Conservation (phyloP, 2,797 vertebrate species). For the Dryobates pubescens region DNA sequence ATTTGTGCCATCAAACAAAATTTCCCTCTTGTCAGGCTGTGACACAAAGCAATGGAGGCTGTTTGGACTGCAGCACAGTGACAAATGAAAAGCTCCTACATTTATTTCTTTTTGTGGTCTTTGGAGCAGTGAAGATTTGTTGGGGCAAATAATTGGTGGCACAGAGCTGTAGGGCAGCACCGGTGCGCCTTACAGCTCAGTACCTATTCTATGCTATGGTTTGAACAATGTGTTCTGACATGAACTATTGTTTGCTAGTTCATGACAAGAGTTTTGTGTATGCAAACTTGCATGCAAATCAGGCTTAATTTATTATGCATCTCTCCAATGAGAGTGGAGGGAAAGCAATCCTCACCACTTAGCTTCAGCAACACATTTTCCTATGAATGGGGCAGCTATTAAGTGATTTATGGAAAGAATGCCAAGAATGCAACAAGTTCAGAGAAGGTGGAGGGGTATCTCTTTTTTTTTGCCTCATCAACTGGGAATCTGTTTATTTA, state of each 20-base stretch:
- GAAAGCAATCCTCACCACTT: not conserved
- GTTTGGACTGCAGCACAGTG: not conserved
- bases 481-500: not conserved
- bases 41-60: not conserved
- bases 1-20: not conserved
- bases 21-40: not conserved
- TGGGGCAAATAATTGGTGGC: not conserved
- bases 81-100: not conserved
- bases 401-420: slow-evolving; percentile 53
- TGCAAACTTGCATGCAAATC: slow-evolving; percentile 73
- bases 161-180: not conserved
- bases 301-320: slow-evolving; percentile 29
- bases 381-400: slow-evolving; percentile 52
- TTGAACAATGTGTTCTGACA: slow-evolving; percentile 37
- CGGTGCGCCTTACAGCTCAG: not conserved
- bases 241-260: slow-evolving; percentile 27
- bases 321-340: slow-evolving; percentile 2
- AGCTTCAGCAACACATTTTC: slow-evolving; percentile 45
- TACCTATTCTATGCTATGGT: not conserved
- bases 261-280: slow-evolving; percentile 48
- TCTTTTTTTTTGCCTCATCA: not conserved
- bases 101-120: not conserved
- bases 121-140: not conserved
- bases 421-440: slow-evolving; percentile 40
- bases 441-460: not conserved